Percentiles rank a stretch among this genome's conserved stretches.
These are phyloP conservation scores for Mamestra configurata DNA, from an alignment of 1,140 invertebrate genomes.

Conservation along the genomic window DNA sequence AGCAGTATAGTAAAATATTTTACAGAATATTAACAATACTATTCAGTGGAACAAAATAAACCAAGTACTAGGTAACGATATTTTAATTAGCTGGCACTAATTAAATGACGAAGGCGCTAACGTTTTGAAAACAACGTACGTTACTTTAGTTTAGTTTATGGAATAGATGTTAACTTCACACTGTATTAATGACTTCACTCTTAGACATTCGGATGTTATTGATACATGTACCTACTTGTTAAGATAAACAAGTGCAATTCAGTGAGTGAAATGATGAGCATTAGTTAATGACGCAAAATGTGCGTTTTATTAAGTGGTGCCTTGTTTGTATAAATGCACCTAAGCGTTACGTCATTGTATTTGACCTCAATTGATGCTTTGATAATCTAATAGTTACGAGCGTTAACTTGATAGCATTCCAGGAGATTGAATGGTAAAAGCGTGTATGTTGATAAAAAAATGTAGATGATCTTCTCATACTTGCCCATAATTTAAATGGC, in stretches of 20 bases:
- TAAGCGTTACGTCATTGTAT: background rate
- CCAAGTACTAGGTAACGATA: background rate
- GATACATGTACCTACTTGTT: conserved; percentile 3
- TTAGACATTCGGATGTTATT: conserved; percentile 35
- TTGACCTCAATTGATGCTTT: conserved; percentile 37
- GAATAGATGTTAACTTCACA: conserved; percentile 25
- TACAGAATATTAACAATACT: background rate
- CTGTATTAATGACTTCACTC: conserved; percentile 24
- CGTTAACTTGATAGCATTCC: conserved; percentile 6
- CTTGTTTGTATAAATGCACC: conserved; percentile 1
- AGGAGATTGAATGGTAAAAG: background rate
- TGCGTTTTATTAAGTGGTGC: conserved; percentile 19
- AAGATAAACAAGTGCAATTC: conserved; percentile 31
- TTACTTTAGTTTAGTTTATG: conserved; percentile 36
- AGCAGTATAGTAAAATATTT: background rate
- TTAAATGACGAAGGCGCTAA: conserved; percentile 20
- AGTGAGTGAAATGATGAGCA: conserved; percentile 10
- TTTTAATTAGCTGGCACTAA: conserved; percentile 29
- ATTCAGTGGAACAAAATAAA: background rate
- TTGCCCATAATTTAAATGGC: background rate
- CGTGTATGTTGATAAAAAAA: background rate
- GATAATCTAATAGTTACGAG: conserved; percentile 34
- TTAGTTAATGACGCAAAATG: conserved; percentile 4
- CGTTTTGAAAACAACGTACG: conserved; percentile 40
- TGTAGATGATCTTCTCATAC: background rate